phyloP scores from a whole-genome alignment of 2,113 vertebrate species.

The mouse (Mus musculus) region DNA sequence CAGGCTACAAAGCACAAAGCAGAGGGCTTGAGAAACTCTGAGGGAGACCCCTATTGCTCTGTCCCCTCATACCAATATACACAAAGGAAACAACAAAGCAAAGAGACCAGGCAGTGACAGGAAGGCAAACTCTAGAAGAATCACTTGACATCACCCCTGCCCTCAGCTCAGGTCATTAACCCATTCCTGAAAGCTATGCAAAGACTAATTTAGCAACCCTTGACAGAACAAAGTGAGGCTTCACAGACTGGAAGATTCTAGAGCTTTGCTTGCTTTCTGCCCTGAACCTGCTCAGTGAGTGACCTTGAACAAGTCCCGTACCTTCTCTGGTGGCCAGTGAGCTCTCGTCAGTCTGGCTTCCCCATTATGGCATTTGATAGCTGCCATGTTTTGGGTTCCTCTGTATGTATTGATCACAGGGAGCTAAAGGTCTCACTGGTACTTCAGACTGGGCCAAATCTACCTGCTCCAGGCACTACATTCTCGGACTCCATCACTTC shows the following conservation, averaged over 20 bases:
- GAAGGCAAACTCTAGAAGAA: background rate
- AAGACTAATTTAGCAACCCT: background rate
- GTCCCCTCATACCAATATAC: background rate
- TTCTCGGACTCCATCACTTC: background rate
- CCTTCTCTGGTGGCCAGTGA: background rate
- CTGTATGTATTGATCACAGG: background rate
- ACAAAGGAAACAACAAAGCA: background rate
- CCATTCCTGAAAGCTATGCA: background rate
- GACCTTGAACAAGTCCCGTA: background rate
- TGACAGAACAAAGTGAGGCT: background rate
- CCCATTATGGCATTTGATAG: background rate
- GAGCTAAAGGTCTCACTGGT: background rate
- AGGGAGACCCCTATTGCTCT: background rate
- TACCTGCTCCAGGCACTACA: background rate
- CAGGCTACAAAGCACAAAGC: background rate
- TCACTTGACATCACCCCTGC: background rate
- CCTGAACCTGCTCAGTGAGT: background rate
- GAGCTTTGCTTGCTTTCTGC: background rate
- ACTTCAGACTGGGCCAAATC: background rate
- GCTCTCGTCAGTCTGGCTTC: background rate
- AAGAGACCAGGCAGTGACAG: background rate
- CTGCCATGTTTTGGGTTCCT: background rate
- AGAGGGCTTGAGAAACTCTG: background rate
- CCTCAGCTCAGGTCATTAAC: background rate
- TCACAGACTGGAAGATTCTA: background rate